A percentile compares a stretch with the other conserved stretches of the same genome.
phyloP scores from a whole-genome alignment of 64 coral and sea anemone genomes.

The Stichodactyla helianthus region DNA sequence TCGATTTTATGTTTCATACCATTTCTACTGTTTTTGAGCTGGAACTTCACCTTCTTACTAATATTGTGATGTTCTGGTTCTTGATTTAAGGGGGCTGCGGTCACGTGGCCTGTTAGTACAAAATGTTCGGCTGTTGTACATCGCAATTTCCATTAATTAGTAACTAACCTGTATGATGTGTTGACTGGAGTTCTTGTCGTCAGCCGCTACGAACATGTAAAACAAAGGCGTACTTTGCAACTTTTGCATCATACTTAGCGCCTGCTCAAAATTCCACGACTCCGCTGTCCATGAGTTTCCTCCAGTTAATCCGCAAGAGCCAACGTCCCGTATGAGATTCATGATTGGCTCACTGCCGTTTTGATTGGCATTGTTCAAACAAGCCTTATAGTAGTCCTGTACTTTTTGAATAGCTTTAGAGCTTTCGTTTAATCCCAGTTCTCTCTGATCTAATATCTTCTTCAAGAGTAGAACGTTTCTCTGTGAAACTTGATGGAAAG shows the following conservation, averaged over 20 bases:
- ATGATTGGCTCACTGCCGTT: constrained; percentile 60
- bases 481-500: constrained; percentile 78
- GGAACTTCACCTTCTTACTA: too few species aligned
- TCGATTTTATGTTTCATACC: too few species aligned
- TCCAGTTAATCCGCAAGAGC: constrained; percentile 64
- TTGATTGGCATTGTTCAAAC: constrained; percentile 64
- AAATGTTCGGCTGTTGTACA: too few species aligned
- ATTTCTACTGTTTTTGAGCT: too few species aligned
- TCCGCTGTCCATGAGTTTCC: constrained; percentile 74
- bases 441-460: constrained; percentile 57
- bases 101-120: too few species aligned
- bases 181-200: constrained; percentile 88
- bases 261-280: constrained; percentile 96
- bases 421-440: constrained; percentile 36
- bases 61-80: too few species aligned
- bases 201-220: constrained; percentile 97
- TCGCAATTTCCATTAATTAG: too few species aligned
- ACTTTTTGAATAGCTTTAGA: constrained; percentile 67
- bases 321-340: constrained; percentile 67
- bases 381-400: constrained; percentile 65
- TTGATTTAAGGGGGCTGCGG: too few species aligned
- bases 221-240: constrained; percentile 94
- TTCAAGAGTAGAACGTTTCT: constrained; percentile 68
- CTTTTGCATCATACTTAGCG: constrained; percentile 84
- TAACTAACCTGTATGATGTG: constrained; percentile 89